Evolutionary conservation across 2,113 vertebrate species (phyloP), one percentile per base, ranked within the genome.

Genomic region (Brachyistius frenatus): DNA sequence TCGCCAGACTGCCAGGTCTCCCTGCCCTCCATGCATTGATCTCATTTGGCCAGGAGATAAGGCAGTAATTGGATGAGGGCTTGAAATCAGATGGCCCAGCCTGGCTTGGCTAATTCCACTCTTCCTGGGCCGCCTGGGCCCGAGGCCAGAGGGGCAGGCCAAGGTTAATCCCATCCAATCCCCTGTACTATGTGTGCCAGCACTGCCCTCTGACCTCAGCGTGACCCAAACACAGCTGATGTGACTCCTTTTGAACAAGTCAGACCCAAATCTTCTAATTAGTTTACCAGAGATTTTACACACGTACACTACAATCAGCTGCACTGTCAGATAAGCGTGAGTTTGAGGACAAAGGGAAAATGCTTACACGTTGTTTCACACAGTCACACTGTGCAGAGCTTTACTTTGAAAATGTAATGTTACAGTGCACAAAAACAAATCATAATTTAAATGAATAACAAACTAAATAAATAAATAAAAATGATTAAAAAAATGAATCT

Each of bases 141-240:
- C 7, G 73, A 79, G 85, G 88, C 88, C 93, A 92, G 87, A 91
- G 88, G 80, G 91, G 92, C 91, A 94, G 83, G 80, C 88, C 90
- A 90, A 94, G 94, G 94, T 96, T 96, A 96, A 96, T 95, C 93
- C 90, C 82, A 84, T 88, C 92, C 94, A 95, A 95, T 95, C 92
- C 94, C 92, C 80, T 87, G 85, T 68, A 81, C 87, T 67, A 74
- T 76, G 76, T 33, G 56, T 68, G 76, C 71, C 82, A 33, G 74
- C 3, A 16, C 60, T 78, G 76, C 61, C 75, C 83, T 86, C 55
- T 86, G 87, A 88, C 86, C 85, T 70, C 31, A 13, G 41, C 3
- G 41, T 72, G 49, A 77, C 54, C 57, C 58, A 79, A 87, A 88
- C 81, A 86, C 66, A 78, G 58, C 80, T 78, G 71, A 78, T 73